Conservation (phyloP, 37 sponge, comb jelly and placozoan genomes). For the Ianthella basta region DNA sequence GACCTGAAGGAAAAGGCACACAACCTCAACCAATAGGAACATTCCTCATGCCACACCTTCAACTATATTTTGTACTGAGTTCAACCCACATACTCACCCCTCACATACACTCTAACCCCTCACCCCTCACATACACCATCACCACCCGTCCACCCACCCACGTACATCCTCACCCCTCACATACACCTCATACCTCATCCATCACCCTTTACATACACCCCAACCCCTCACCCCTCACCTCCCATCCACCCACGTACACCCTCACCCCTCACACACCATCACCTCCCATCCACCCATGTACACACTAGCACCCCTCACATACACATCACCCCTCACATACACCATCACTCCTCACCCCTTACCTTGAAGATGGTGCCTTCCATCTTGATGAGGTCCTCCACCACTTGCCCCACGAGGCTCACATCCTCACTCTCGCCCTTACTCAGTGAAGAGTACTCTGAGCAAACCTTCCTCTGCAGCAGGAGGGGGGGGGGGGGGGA, state of each 20-base stretch:
- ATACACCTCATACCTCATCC: neutral
- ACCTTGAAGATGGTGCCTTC: conserved; percentile 67
- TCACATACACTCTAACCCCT: too few species aligned
- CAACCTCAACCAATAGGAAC: neutral
- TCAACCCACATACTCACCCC: too few species aligned
- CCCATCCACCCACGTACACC: neutral
- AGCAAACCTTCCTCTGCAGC: neutral
- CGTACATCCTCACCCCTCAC: neutral
- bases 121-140: neutral
- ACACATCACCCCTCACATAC: neutral
- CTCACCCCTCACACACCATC: conserved; percentile 2
- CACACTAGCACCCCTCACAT: neutral
- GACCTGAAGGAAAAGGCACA: conserved; percentile 43
- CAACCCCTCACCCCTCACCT: neutral
- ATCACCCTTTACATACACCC: neutral
- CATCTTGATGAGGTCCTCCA: conserved; percentile 81
- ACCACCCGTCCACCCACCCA: neutral
- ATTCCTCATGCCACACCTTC: too few species aligned
- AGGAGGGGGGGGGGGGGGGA: neutral
- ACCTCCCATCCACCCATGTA: neutral
- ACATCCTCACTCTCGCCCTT: conserved; percentile 61
- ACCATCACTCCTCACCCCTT: conserved; percentile 16
- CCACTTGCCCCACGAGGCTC: conserved; percentile 52
- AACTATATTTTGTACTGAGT: too few species aligned
- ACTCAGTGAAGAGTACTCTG: neutral